Conservation (phyloP, 2,888 invertebrate species). For the Aromia moschata region DNA sequence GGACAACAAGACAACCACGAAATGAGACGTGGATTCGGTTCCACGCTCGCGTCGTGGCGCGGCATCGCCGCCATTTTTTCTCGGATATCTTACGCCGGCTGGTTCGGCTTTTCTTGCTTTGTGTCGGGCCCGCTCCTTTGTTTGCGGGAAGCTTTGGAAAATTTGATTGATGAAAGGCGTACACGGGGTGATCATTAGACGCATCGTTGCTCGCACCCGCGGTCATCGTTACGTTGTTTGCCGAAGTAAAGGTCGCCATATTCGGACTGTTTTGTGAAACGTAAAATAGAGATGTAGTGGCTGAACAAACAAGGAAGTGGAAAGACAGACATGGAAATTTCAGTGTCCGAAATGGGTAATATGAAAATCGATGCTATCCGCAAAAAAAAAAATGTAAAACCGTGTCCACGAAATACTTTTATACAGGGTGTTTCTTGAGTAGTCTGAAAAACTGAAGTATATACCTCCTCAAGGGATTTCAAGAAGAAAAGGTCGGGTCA, state of each 20-base stretch:
- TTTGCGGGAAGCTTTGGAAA: constrained; percentile 27
- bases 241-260: not conserved
- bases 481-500: too few species aligned
- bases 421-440: too few species aligned
- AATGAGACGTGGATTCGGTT: too few species aligned
- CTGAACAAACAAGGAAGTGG: not conserved
- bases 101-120: constrained; percentile 20
- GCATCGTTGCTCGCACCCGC: constrained; percentile 23
- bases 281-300: constrained; percentile 1
- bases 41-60: too few species aligned
- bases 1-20: too few species aligned
- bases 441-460: too few species aligned
- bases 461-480: too few species aligned
- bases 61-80: constrained; percentile 19
- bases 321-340: not conserved
- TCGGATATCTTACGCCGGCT: constrained; percentile 18
- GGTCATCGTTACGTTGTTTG: constrained; percentile 1
- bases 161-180: constrained; percentile 31
- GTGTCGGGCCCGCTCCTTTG: constrained; percentile 23
- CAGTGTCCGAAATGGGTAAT: too few species aligned
- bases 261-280: constrained; percentile 13
- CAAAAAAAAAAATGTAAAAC: not conserved
- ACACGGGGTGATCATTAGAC: constrained; percentile 25
- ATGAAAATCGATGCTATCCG: too few species aligned
- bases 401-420: not conserved